Conservation (phyloP, 2,888 invertebrate genomes). For the Aleiodes alternator region DNA sequence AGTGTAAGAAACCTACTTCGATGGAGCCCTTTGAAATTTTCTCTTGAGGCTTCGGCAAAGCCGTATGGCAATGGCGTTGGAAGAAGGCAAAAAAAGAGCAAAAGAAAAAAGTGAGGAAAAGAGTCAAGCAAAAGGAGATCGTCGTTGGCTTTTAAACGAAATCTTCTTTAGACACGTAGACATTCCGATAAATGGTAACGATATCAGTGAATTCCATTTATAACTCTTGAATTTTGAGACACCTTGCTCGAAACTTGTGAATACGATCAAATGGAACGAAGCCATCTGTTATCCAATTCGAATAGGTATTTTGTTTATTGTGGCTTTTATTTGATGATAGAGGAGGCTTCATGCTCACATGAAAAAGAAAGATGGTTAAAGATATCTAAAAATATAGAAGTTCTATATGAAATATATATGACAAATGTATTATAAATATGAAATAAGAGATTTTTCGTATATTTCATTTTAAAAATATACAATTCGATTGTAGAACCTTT, state of each 20-base stretch:
- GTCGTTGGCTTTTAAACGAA: constrained; percentile 53
- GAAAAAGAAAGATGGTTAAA: no score
- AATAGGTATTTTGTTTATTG: neutral
- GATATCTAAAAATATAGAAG: no score
- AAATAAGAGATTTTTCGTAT: no score
- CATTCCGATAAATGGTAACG: constrained; percentile 63
- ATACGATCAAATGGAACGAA: constrained; percentile 8
- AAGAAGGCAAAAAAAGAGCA: constrained; percentile 14
- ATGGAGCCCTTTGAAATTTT: constrained; percentile 53
- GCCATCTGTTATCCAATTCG: neutral
- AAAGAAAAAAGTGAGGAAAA: constrained; percentile 30
- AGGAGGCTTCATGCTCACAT: neutral
- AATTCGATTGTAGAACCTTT: no score
- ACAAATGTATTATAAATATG: no score
- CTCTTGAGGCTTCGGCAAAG: neutral
- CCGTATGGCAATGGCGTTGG: neutral
- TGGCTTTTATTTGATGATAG: neutral
- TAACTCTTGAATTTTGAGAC: constrained; percentile 8
- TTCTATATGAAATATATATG: no score
- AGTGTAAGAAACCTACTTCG: constrained; percentile 21
- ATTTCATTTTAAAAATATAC: no score
- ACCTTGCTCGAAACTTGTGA: neutral
- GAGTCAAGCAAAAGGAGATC: constrained; percentile 30
- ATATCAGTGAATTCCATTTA: constrained; percentile 54
- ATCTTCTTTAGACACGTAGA: constrained; percentile 55